Base-by-base conservation (phyloP, 2,113 vertebrate species). In the Thymallus thymallus region DNA sequence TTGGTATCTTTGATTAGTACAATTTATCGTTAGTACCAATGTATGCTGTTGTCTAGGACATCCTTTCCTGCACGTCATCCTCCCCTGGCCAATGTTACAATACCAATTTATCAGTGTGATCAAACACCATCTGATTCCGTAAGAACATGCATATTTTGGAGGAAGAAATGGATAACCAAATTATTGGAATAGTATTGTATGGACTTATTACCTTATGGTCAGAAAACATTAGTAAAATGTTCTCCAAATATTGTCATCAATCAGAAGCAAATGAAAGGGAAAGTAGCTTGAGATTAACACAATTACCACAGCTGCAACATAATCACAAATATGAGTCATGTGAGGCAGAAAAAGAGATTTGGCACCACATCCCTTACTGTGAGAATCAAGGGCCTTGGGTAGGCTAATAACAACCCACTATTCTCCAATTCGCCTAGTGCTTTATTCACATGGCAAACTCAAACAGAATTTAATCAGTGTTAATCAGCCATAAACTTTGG, bases 401-500 rank as follows among this genome's bases (percentile, higher is more conserved):
- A 20, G 74, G 76, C 48, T 51, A 81, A 82, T 79, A 77, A 85
- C n/a, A 72, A 72, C 77, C 77, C 73, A 75, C 73, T 51, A 56
- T 82, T 84, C 80, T 83, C 80, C 88, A 79, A 86, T 84, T 82
- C 75, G 75, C 71, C 82, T 82, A 88, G 80, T 80, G 84, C 84
- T 81, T 82, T 82, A 76, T 71, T 85, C 86, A 78, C 75, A 61
- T 76, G 75, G 82, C 32, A 13, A 79, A 85, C 75, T 83, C 84
- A 84, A 84, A 82, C 76, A 84, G 82, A 84, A 92, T 89, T 82
- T 87, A 89, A 90, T 87, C 76, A n/a, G 67, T 80, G 78, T 87
- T 92, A 91, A 92, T 91, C 88, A 90, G 85, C 76, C 86, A 89
- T 91, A 88, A 90, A 90, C 80, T 82, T 55, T 72, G 69, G 46